Base-by-base conservation (phyloP, 1,140 invertebrate species). In the Gonioctena quinquepunctata region DNA sequence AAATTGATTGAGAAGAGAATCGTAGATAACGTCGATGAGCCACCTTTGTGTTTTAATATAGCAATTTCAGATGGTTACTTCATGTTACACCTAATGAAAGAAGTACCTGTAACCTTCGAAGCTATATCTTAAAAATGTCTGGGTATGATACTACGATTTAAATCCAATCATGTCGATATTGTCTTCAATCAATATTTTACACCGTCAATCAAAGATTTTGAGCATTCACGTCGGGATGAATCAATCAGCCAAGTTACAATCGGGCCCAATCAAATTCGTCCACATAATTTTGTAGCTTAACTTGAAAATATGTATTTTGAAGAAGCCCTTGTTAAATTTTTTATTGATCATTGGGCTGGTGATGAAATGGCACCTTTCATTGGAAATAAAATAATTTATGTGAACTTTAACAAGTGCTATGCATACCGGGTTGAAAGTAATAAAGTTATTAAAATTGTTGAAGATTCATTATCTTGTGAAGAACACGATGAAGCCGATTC, bases 31-130 rank as follows among this genome's bases (percentile, higher is more conserved):
- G 19, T 26, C 21, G 27, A 48, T 3, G 65, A 70, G 63, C 54
- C 69, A 49, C 69, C 75, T 11, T 22, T 26, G 21, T 62, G 73
- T 65, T 68, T 72, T n/a, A 74, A 81, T 74, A 19, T 79, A 23
- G 16, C 19, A 18, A 18, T 42, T 13, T 13, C n/a, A 13, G 33
- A 42, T 42, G 28, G 4, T 26, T 69, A 23, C 26, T 69, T 69
- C 21, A 8, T 69, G 7, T 54, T 69, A 13, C 49, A 64, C 21
- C 48, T 8, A 28, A 54, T 69, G 60, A 65, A 65, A 33, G 69
- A 65, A 6, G 16, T 11, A 16, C 63, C 63, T 7, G 11, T 23
- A 19, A 66, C 65, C 25, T 66, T 66, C 21, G 65, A 52, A 16
- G 27, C 18, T 65, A 56, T 49, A 26, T 33, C 54, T 25, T 64